phyloP scores from a whole-genome alignment of 2,797 vertebrate genomes.

The Limnodromus scolopaceus region DNA sequence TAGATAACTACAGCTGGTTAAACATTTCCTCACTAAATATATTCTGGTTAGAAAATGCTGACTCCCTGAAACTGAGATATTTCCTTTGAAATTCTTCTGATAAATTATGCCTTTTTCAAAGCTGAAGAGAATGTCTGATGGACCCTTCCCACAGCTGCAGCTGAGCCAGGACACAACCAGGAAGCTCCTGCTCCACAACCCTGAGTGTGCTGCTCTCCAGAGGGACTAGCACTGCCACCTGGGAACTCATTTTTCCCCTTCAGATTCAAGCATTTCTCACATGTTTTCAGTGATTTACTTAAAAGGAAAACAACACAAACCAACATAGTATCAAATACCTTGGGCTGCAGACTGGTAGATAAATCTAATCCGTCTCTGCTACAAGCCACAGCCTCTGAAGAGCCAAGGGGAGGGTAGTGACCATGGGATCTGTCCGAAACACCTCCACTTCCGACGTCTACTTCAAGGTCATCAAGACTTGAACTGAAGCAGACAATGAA shows the following conservation, averaged over 20 bases:
- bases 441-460: conserved; percentile 82
- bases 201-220: neutral
- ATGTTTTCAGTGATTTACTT: neutral
- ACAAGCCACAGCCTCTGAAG: conserved; percentile 52
- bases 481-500: conserved; percentile 74
- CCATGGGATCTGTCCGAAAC: conserved; percentile 57
- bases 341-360: conserved; percentile 68
- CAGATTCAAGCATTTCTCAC: neutral
- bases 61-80: neutral
- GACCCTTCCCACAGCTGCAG: neutral
- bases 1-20: neutral
- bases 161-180: neutral
- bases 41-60: neutral
- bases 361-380: conserved; percentile 78
- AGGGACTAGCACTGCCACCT: neutral
- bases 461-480: conserved; percentile 90
- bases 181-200: neutral
- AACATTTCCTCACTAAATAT: neutral
- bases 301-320: neutral
- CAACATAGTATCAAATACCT: conserved; percentile 77
- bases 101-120: neutral
- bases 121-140: neutral
- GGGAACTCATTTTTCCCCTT: neutral
- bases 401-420: conserved; percentile 60
- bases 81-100: neutral